Evolutionary conservation across 1,140 invertebrate genomes (phyloP), one percentile per base, ranked within the genome.

Genomic region (Cheumatopsyche charites): DNA sequence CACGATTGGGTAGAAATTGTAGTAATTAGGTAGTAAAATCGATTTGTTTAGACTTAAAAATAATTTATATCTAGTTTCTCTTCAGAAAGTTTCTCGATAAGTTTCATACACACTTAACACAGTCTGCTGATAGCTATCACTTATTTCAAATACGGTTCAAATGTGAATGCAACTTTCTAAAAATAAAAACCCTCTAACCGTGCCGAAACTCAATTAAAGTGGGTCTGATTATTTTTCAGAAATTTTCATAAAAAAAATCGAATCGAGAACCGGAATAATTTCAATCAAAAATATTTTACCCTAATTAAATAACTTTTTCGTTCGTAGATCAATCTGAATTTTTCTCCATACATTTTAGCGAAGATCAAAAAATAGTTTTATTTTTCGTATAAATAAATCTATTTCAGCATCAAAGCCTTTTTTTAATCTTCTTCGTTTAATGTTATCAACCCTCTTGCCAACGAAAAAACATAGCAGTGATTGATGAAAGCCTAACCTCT

Each of bases 361-460:
- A 36, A 36, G 9, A 36, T 36, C 3, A 36, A 36, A 36, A 4
- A 36, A 9, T 36, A 4, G 3, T 36, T 36, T 36, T 36, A 4
- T 36, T 4, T 36, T 4, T 36, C 15, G 47, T 9, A 58, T 25
- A 58, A 19, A 58, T 58, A 58, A 58, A 58, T 58, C 55, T 66
- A 42, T 66, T 66, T 49, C 43, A 1, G 19, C 19, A 43, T 49
- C 12, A 66, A 45, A 65, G 11, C 13, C 43, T 66, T 72, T 66
- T 72, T 72, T 72, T 66, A 72, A 72, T 70, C 25, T 49, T 66
- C 72, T 66, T 62, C 65, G 29, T 68, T 73, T 66, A 73, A 73
- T 71, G 72, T 66, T 66, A 70, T 69, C 52, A 47, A 66, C 45
- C 68, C 68, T 66, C 45, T 66, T 47, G 63, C 42, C 63, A 49